Conservation (phyloP, 2,113 vertebrate species). For the Zingel zingel region DNA sequence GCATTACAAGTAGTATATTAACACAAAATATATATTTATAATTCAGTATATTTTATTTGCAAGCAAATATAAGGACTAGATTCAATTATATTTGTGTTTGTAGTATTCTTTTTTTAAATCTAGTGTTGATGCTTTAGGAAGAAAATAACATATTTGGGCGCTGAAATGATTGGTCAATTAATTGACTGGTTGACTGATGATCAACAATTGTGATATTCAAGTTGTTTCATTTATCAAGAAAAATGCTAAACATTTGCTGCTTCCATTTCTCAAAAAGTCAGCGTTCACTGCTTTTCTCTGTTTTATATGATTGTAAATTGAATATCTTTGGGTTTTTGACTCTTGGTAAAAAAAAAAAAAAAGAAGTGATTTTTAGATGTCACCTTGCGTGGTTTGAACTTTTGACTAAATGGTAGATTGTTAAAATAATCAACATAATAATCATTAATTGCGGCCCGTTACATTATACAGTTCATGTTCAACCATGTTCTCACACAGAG, state of each 20-base stretch:
- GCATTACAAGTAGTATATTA: background rate
- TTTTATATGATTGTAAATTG: background rate
- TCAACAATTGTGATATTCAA: background rate
- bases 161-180: background rate
- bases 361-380: background rate
- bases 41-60: background rate
- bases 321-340: background rate
- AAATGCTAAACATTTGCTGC: background rate
- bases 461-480: slow-evolving; percentile 4
- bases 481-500: background rate
- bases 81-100: background rate
- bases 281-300: too few species aligned
- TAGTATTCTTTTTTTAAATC: background rate
- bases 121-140: background rate
- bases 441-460: background rate
- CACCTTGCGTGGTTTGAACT: background rate
- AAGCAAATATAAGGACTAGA: background rate
- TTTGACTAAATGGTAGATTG: background rate
- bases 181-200: background rate
- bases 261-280: background rate
- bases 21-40: background rate
- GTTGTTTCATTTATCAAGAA: background rate
- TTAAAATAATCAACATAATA: background rate
- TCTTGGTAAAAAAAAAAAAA: background rate
- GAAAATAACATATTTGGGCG: background rate